Conservation (phyloP, 2,113 vertebrate genomes). For the Platichthys stellatus region DNA sequence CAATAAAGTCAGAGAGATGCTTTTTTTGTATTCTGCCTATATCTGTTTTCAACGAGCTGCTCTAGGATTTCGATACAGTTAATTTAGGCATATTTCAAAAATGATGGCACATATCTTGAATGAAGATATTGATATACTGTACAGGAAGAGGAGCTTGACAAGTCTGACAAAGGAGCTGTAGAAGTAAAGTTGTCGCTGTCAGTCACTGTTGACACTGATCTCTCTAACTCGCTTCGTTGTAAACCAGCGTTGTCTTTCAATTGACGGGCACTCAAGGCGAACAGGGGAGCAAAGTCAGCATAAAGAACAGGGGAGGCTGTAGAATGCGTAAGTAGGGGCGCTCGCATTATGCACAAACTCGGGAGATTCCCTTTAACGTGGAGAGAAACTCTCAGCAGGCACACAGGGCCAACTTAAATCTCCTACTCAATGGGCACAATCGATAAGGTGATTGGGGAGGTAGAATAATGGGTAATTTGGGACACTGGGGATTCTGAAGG, state of each 20-base stretch:
- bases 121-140: conserved; percentile 36
- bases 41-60: background rate
- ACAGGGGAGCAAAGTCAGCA: conserved; percentile 49
- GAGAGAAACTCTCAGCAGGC: conserved; percentile 43
- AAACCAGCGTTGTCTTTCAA: conserved; percentile 44
- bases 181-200: conserved; percentile 50
- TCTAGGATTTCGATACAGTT: conserved; percentile 2
- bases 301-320: conserved; percentile 33
- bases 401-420: conserved; percentile 47
- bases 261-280: conserved; percentile 47
- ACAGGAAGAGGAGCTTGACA: conserved; percentile 41
- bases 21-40: background rate
- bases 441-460: conserved; percentile 56
- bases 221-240: conserved; percentile 48
- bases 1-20: background rate
- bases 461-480: conserved; percentile 66
- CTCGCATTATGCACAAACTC: conserved; percentile 37
- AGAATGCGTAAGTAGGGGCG: conserved; percentile 29
- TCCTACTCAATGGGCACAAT: conserved; percentile 39
- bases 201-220: conserved; percentile 65
- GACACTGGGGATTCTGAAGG: conserved; percentile 35
- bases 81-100: background rate
- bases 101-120: conserved; percentile 8
- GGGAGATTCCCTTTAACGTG: conserved; percentile 46
- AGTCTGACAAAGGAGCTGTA: conserved; percentile 34